A percentile compares a stretch with the other conserved stretches of the same genome.
phyloP scores from a whole-genome alignment of 1,140 invertebrate genomes.

The Muscidifurax raptorellus region DNA sequence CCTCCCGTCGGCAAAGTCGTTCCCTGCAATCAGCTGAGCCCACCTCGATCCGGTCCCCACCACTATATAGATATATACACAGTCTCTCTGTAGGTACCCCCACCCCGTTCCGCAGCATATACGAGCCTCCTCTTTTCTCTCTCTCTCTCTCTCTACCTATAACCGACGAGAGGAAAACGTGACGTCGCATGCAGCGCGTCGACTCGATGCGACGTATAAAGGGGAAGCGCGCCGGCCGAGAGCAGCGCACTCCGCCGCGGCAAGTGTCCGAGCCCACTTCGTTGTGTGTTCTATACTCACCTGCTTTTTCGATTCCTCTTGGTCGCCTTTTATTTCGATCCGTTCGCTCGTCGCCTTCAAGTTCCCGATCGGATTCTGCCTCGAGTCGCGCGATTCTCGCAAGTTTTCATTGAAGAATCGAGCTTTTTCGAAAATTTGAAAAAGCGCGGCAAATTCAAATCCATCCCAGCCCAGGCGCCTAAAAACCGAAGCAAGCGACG shows the following conservation, averaged over 20 bases:
- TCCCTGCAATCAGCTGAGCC: not conserved
- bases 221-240: conserved; percentile 37
- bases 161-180: not conserved
- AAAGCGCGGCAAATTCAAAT: not conserved
- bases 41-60: not conserved
- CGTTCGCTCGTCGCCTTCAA: not conserved
- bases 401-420: not conserved
- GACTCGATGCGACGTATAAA: conserved; percentile 47
- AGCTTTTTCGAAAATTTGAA: not conserved
- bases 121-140: conserved; percentile 5
- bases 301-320: not conserved
- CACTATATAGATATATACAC: too few relatives aligned
- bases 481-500: not conserved
- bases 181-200: conserved; percentile 21
- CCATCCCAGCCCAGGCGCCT: not conserved
- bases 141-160: not conserved
- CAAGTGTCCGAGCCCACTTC: conserved; percentile 21
- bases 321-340: not conserved
- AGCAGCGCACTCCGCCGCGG: conserved; percentile 52
- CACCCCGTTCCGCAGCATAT: not conserved
- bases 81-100: not conserved
- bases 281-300: not conserved
- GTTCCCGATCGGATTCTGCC: not conserved
- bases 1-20: not conserved
- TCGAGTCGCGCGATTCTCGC: not conserved